phyloP scores from a whole-genome alignment of 2,113 vertebrate genomes.

The Rutilus rutilus region DNA sequence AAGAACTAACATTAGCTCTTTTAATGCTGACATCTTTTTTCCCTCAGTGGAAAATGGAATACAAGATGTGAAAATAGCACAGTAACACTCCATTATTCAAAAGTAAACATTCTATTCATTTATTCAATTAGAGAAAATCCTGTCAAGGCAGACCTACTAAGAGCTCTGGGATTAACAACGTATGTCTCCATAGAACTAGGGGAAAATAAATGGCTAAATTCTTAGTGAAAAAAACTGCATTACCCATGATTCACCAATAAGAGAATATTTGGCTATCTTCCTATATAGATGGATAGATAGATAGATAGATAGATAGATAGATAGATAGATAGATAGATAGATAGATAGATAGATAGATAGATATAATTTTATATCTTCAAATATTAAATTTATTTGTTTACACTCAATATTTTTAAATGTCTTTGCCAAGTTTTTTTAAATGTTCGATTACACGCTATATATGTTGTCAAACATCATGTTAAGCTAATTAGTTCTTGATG shows the following conservation, averaged over 20 bases:
- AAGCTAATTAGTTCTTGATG: neutral
- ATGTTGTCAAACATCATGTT: neutral
- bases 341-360: no score
- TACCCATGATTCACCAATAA: neutral
- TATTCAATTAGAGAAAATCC: neutral
- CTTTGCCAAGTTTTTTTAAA: neutral
- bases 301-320: no score
- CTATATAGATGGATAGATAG: no score
- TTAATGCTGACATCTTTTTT: neutral
- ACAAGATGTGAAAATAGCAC: constrained; percentile 5
- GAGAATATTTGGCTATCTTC: neutral
- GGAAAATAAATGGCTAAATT: neutral
- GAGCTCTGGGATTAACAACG: neutral
- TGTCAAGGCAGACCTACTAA: neutral
- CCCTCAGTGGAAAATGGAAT: neutral
- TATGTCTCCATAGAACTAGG: neutral
- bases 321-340: no score
- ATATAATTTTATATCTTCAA: no score
- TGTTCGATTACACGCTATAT: neutral
- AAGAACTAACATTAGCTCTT: constrained; percentile 5
- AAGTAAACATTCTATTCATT: neutral
- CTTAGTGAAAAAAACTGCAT: neutral
- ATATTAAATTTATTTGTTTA: no score
- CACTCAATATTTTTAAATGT: neutral
- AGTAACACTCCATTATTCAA: neutral